Evolutionary conservation across 1,140 invertebrate species (phyloP), one percentile per base, ranked within the genome.

Genomic region (Vollenhovia emeryi): DNA sequence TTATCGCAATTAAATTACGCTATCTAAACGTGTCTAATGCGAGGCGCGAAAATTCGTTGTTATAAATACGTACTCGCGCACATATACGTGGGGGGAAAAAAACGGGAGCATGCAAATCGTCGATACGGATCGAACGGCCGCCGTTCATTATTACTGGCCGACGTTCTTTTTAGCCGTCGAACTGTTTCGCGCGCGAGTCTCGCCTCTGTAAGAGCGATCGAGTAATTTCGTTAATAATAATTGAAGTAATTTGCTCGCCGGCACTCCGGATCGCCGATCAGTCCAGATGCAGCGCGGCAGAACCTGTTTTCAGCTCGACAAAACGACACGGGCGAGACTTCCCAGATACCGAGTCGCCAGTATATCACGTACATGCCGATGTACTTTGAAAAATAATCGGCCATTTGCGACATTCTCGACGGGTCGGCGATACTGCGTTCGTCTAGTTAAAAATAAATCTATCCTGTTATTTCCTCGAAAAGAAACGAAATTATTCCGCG

Each of bases 1-100:
- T 92, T 92, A 92, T 92, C 91, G 55, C 90, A 92, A 92, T 92
- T n/a, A n/a, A 90, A 91, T 91, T 91, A 91, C 83, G 83, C 40
- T 92, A 92, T 91, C 91, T 89, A 59, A 85, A 88, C 91, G 89
- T 89, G 84, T 84, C 66, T 85, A 68, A 74, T 60, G 82, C 59
- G n/a, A 43, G 13, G 48, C 36, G 76, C 84, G 80, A 91, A 91
- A 92, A 91, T 91, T 62, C 33, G 3, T n/a, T 43, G 40, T 3
- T 40, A 60, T 48, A 57, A 9, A 66, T 30, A 57, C 59, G 6
- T n/a, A 48, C 30, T 27, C 60, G 30, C 27, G 27, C 27, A 27
- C 18, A n/a, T 13, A 15, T 0, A 2, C 9, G 8, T 6, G 15
- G 0, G 45, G 0, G 0, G 18, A 75, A 24, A 48, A 36, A 24